These are phyloP conservation scores for Ceratina calcarata DNA, from an alignment of 1,140 invertebrate genomes.

Conservation along the genomic window DNA sequence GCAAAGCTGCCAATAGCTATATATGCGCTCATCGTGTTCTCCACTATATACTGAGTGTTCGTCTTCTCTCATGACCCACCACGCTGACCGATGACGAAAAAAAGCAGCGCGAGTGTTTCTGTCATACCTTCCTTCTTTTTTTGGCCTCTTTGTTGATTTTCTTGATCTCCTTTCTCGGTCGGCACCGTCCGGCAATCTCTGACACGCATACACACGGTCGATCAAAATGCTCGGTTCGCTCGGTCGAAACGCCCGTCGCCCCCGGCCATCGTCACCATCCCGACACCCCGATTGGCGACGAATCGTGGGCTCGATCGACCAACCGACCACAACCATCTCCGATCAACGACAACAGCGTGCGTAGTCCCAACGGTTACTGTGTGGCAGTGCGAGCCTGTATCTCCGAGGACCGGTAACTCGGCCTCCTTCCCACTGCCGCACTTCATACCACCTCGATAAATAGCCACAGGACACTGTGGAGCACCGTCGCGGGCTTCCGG, in stretches of 20 bases:
- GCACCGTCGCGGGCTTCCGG: slow-evolving; percentile 76
- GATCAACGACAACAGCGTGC: slow-evolving; percentile 76
- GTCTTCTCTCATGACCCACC: slow-evolving; percentile 46
- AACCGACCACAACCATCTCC: slow-evolving; percentile 63
- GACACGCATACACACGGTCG: slow-evolving; percentile 50
- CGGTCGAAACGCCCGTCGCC: slow-evolving; percentile 73
- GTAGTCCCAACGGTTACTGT: slow-evolving; percentile 80
- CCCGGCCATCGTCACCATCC: slow-evolving; percentile 54
- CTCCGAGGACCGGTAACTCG: slow-evolving; percentile 81
- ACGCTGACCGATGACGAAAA: slow-evolving; percentile 3
- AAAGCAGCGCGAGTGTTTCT: slow-evolving; percentile 14
- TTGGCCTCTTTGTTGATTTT: slow-evolving; percentile 50
- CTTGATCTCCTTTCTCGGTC: slow-evolving; percentile 66
- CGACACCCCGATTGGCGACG: slow-evolving; percentile 58
- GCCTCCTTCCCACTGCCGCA: slow-evolving; percentile 80
- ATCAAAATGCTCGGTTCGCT: slow-evolving; percentile 72
- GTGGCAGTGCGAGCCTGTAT: slow-evolving; percentile 81
- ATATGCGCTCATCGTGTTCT: slow-evolving; percentile 41
- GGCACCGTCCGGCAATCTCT: slow-evolving; percentile 60
- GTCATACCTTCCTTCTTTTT: slow-evolving; percentile 13
- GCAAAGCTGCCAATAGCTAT: slow-evolving; percentile 38
- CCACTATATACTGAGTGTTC: slow-evolving; percentile 47
- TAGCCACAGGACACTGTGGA: slow-evolving; percentile 77
- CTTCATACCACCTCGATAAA: slow-evolving; percentile 80
- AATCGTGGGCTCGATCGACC: slow-evolving; percentile 65